These are phyloP conservation scores for Paraescarpia echinospica DNA, from an alignment of 1,140 invertebrate species.

Conservation along the genomic window DNA sequence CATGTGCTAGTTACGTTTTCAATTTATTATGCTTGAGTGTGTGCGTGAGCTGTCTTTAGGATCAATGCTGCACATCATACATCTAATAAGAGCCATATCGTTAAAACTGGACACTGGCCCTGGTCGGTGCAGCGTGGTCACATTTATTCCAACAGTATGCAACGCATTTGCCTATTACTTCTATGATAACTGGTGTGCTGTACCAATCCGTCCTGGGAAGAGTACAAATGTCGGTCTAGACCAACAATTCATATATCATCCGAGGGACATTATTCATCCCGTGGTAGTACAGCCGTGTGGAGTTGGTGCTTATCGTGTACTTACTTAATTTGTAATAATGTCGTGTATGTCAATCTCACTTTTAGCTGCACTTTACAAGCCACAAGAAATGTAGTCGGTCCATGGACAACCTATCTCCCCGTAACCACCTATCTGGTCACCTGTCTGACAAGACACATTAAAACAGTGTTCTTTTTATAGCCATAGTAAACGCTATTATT, in stretches of 20 bases:
- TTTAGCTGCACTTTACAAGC: not conserved
- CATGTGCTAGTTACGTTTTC: not conserved
- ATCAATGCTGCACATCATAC: not conserved
- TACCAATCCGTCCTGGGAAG: not conserved
- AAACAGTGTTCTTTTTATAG: not conserved
- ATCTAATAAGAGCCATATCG: not conserved
- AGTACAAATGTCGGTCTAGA: not conserved
- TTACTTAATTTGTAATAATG: not conserved
- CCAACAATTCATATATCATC: not conserved
- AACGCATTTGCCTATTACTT: not conserved
- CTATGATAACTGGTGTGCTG: not conserved
- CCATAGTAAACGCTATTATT: not conserved
- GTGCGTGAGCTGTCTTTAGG: not conserved
- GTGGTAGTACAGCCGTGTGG: not conserved
- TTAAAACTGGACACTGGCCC: not conserved
- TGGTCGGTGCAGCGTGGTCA: not conserved
- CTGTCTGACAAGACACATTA: not conserved
- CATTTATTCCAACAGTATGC: not conserved
- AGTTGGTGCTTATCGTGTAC: not conserved
- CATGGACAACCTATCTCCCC: not conserved
- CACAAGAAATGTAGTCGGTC: not conserved
- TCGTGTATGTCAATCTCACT: not conserved
- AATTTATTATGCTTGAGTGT: not conserved
- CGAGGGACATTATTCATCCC: not conserved
- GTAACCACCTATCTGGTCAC: not conserved